Conservation (phyloP, 1,140 invertebrate genomes). For the Meloidogyne floridensis region DNA sequence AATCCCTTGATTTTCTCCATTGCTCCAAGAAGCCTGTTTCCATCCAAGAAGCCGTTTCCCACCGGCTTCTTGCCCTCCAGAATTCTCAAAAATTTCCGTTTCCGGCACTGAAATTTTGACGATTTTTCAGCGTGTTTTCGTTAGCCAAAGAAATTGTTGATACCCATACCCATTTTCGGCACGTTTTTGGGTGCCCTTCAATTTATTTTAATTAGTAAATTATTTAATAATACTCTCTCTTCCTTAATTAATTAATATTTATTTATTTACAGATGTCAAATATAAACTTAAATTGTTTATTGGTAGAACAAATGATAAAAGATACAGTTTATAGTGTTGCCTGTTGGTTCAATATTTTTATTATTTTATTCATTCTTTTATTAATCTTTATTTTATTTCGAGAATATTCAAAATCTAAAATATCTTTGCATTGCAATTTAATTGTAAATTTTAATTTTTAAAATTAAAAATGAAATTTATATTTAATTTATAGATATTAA, state of each 20-base stretch:
- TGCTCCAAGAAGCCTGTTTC: too few species aligned
- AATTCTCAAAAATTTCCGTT: too few species aligned
- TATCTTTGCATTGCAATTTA: conserved; percentile 8
- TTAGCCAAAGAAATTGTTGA: too few species aligned
- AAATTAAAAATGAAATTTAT: not conserved
- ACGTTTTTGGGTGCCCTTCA: too few species aligned
- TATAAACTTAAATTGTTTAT: not conserved
- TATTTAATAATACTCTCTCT: too few species aligned
- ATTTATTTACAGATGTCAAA: not conserved
- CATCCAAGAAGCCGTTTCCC: too few species aligned
- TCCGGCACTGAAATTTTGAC: too few species aligned
- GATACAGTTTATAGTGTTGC: not conserved
- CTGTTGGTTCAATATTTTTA: not conserved
- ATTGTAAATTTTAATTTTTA: not conserved
- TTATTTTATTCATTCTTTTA: not conserved
- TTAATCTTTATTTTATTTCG: conserved; percentile 17
- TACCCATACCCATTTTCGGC: too few species aligned
- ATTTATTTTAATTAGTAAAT: too few species aligned
- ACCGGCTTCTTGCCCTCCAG: too few species aligned
- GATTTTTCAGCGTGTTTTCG: too few species aligned
- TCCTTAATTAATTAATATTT: not conserved
- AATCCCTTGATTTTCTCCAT: too few species aligned
- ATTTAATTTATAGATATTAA: not conserved
- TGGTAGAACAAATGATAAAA: not conserved
- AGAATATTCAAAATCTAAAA: conserved; percentile 3